Conservation (phyloP, 2,113 vertebrate genomes). For the Sakesphorus luctuosus region DNA sequence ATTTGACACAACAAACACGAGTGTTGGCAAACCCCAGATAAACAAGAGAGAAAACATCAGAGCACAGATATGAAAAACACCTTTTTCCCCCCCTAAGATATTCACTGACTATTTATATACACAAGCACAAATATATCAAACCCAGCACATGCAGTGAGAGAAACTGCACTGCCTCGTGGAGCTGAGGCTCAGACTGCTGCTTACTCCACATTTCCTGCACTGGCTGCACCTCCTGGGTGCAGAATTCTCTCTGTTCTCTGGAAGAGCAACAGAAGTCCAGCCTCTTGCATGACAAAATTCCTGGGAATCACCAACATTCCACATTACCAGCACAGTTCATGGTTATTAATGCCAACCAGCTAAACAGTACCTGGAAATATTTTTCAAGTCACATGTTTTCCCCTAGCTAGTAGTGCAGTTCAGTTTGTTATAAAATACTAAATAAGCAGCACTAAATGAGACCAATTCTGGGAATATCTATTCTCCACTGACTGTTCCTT, state of each 20-base stretch:
- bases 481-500: neutral
- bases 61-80: neutral
- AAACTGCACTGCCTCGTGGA: neutral
- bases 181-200: neutral
- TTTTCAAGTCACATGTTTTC: neutral
- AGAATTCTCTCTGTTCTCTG: neutral
- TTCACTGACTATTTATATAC: neutral
- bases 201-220: rapidly evolving
- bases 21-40: neutral
- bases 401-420: neutral
- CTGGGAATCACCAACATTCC: neutral
- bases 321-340: neutral
- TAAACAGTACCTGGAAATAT: rapidly evolving
- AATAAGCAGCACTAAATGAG: neutral
- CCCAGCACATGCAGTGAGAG: neutral
- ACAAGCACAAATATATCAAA: neutral
- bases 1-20: neutral
- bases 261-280: neutral
- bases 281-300: neutral
- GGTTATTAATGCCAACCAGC: neutral
- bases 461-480: neutral
- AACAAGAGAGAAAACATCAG: neutral
- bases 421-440: neutral
- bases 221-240: rapidly evolving
- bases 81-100: neutral